These are phyloP conservation scores for Macrotrachela quadricornifera DNA, from an alignment of 1,140 invertebrate genomes.

Conservation along the genomic window DNA sequence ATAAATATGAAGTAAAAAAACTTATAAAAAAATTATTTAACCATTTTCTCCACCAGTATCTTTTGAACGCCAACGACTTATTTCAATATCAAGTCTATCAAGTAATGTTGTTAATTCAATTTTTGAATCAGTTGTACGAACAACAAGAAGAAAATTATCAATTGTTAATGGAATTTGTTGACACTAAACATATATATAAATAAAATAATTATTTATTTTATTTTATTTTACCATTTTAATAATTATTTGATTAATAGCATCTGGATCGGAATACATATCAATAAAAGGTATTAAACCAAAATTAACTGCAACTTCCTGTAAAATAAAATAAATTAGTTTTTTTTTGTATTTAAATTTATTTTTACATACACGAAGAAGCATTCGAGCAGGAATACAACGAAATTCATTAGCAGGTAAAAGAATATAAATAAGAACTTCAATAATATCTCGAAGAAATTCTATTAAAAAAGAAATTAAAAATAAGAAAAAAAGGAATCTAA, in stretches of 20 bases:
- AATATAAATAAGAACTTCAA: too few species aligned
- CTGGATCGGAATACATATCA: slow-evolving; percentile 62
- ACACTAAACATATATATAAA: slow-evolving; percentile 38
- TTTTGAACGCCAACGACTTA: slow-evolving; percentile 48
- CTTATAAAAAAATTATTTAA: slow-evolving; percentile 11
- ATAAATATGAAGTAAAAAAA: slow-evolving; percentile 16
- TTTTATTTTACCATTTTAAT: slow-evolving; percentile 51
- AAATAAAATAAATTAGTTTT: slow-evolving; percentile 9
- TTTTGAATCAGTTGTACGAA: slow-evolving; percentile 50
- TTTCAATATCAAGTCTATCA: slow-evolving; percentile 53
- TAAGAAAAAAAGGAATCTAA: slow-evolving; percentile 33
- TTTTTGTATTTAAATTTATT: too few species aligned
- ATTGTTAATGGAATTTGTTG: slow-evolving; percentile 49
- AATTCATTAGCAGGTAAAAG: background rate
- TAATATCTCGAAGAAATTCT: too few species aligned
- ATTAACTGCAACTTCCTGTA: slow-evolving; percentile 57
- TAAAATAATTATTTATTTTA: slow-evolving; percentile 6
- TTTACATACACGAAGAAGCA: background rate
- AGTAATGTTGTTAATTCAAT: slow-evolving; percentile 57
- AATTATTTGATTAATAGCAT: slow-evolving; percentile 74
- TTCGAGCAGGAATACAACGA: background rate
- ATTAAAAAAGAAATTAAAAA: slow-evolving; percentile 14
- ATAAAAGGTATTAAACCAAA: slow-evolving; percentile 55
- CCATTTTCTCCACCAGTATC: slow-evolving; percentile 60
- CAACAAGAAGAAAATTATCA: slow-evolving; percentile 56